A percentile compares a stretch with the other conserved stretches of the same genome.
Conservation (phyloP, 1,140 invertebrate species). For the Cydia pomonella region DNA sequence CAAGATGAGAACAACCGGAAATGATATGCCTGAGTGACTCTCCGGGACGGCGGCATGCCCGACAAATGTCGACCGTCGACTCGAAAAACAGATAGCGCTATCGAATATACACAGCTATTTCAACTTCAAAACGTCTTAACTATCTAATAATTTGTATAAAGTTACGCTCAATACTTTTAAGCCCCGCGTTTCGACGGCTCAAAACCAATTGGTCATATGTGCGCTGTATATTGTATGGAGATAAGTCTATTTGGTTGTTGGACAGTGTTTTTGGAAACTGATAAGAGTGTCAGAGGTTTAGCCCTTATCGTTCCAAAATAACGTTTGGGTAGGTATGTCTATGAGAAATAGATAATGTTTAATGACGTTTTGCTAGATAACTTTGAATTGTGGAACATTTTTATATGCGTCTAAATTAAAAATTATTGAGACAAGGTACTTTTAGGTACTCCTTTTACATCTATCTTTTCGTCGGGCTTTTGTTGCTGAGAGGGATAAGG, state of each 20-base stretch:
- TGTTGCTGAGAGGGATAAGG: too few relatives aligned
- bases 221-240: not conserved
- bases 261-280: slow-evolving; percentile 5
- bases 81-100: slow-evolving; percentile 25
- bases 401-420: not conserved
- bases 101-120: not conserved
- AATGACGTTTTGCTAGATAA: slow-evolving; percentile 16
- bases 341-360: slow-evolving; percentile 5
- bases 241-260: not conserved
- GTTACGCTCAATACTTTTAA: not conserved
- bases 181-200: not conserved
- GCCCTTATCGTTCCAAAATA: slow-evolving; percentile 29
- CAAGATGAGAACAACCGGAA: too few relatives aligned
- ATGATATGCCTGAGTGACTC: too few relatives aligned
- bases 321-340: slow-evolving; percentile 15
- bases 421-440: not conserved
- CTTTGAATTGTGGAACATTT: not conserved
- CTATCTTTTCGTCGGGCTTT: too few relatives aligned
- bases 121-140: not conserved
- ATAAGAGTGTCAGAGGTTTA: slow-evolving; percentile 23
- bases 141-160: not conserved
- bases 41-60: too few relatives aligned
- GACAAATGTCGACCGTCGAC: too few relatives aligned
- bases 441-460: too few relatives aligned
- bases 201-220: not conserved